Evolutionary conservation across 1,140 invertebrate genomes (phyloP).

Genomic region (Popillia japonica): DNA sequence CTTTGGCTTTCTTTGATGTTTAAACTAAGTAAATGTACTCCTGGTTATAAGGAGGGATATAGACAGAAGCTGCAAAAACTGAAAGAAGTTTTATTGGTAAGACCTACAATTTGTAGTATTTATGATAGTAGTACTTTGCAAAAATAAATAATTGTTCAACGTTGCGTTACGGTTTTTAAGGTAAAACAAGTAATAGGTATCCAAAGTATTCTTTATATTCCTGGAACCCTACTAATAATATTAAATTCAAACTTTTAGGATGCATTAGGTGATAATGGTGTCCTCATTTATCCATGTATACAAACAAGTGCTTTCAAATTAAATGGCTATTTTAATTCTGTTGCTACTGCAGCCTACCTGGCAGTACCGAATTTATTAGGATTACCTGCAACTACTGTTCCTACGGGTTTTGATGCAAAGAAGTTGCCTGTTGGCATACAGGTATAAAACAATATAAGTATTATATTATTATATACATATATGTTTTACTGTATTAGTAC

Average conservation of each 20-base stretch:
- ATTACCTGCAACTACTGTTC: slow-evolving; percentile 79
- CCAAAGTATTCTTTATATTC: no score
- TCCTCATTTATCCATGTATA: slow-evolving; percentile 37
- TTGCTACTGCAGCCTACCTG: slow-evolving; percentile 72
- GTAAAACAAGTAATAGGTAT: no score
- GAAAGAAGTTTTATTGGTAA: background rate
- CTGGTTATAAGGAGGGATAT: background rate
- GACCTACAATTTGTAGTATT: no score
- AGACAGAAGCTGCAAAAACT: slow-evolving; percentile 3
- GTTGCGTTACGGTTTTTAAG: no score
- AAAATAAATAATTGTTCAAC: no score
- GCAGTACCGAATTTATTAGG: slow-evolving; percentile 79
- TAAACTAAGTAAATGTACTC: background rate
- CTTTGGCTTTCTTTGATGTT: background rate
- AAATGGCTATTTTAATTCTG: background rate
- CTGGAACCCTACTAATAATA: no score
- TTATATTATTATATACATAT: no score
- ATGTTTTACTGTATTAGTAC: no score
- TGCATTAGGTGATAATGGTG: slow-evolving; percentile 51
- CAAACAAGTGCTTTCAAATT: slow-evolving; percentile 15
- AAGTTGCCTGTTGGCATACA: slow-evolving; percentile 41
- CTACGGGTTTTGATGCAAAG: slow-evolving; percentile 44
- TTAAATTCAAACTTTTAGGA: slow-evolving; percentile 12
- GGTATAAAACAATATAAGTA: slow-evolving; percentile 31
- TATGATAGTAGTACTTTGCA: no score